Base-by-base conservation (phyloP, 2,888 invertebrate species). In the Druceiella hillmani region DNA sequence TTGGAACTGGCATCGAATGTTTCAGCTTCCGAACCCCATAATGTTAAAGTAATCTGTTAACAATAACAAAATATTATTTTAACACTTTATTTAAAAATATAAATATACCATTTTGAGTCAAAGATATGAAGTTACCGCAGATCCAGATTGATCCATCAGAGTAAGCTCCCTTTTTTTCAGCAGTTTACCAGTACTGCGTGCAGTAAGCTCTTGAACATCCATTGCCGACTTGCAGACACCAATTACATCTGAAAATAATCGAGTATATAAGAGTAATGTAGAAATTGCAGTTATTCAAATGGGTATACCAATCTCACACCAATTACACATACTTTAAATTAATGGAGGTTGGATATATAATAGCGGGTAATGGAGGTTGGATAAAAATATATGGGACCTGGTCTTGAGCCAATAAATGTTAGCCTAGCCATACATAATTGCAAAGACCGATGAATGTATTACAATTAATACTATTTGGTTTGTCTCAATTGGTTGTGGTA, bases 21-120 rank as follows among this genome's bases (percentile, higher is more conserved):
- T 54, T 87, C 87, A 0, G 97, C 95, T 55, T 89, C 84, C 17
- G 70, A 74, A 3, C 90, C 93, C 99, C 99, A 99, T 1, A 99
- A 61, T 1, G 95, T 94, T 3, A 97, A 57, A n/a, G 65, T 66
- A 13, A 90, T 72, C 83, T 83, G 54, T 15, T 52, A 44, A 33
- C 29, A 10, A n/a, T n/a, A n/a, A n/a, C n/a, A n/a, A 59, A 31
- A 44, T 13, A 44, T 11, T 40, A 46, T 24, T 25, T 36, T 17
- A 43, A 37, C 11, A 14, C 22, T 33, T 7, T 35, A 13, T 12
- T 14, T 30, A 20, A 33, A 17, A 15, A 29, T 15, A 14, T 14
- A 3, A 4, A 4, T 42, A 11, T 16, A 14, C 17, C 36, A 25
- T 16, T 31, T 17, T 34, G 16, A 16, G 24, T 4, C 10, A 15